Evolutionary conservation across 2,888 invertebrate genomes (phyloP), one percentile per base, ranked within the genome.

Genomic region (Drosophila maculinotata): DNA sequence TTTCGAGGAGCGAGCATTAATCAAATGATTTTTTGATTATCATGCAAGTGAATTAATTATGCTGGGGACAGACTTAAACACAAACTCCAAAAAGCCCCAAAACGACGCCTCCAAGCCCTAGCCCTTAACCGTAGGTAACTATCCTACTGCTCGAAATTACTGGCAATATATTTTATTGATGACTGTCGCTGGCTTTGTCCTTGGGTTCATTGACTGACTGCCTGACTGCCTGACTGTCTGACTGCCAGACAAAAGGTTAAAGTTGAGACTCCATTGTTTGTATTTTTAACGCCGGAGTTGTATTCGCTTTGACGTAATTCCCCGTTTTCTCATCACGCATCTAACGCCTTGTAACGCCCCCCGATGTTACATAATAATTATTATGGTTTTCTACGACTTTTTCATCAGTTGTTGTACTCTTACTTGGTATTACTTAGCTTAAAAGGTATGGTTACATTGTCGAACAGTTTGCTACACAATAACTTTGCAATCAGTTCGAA

Each of bases 21-120:
- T 81, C 84, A 81, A 81, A 86, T 86, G 70, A 69, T 86, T 69
- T 81, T 81, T 74, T 71, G 87, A 86, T 81, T 81, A 83, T 81
- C 77, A 86, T 80, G 87, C 84, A 79, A 76, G 84, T 83, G 84
- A 77, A 83, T 81, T 86, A 81, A 81, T 83, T 86, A 80, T 72
- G 79, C 20, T 39, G 36, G 69, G 47, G 42, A 47, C 66, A 65
- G 47, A 20, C 31, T 65, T 49, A 53, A 45, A 44, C 52, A 69
- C 54, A 42, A 56, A 9, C 36, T 31, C 30, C 30, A 45, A 15
- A 20, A 30, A 20, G 3, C 33, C 30, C 10, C 26, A 23, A n/a
- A 10, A n/a, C 35, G 10, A 7, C 28, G 8, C 20, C n/a, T 10
- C n/a, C 9, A 7, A 14, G 14, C 20, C 9, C 7, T 10, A 28